Evolutionary conservation across 2,888 invertebrate species (phyloP), one percentile per base, ranked within the genome.

Genomic region (Pristionchus entomophagus): DNA sequence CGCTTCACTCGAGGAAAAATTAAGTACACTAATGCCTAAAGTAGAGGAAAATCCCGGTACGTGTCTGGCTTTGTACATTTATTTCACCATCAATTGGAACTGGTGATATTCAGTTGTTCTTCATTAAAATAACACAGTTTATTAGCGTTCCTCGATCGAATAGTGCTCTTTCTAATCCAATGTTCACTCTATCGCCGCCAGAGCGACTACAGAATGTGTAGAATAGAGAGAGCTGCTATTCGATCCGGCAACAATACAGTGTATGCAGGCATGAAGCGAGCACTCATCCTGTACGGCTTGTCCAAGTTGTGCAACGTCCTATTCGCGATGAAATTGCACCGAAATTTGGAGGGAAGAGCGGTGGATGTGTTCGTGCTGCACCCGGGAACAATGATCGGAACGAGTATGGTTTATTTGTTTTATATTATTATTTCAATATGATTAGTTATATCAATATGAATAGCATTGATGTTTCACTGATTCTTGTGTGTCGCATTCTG

Each of bases 311-410:
- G 92, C 88, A 92, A 92, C 78, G 89, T 92, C 6, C 87, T 92
- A 10, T 91, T 91, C n/a, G 91, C 90, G 0, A 87, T 91, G 84
- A 91, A 91, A 80, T 86, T 92, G 45, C 90, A 91, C 62, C 86
- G 92, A 14, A 89, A 90, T 32, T 88, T 91, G 78, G 84, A 91
- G 22, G 87, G 87, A 56, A 87, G 91, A 59, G 91, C 89, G 10
- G 87, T 92, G 45, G 87, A 88, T 81, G 88, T 88, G 0, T 97
- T 97, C 94, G 97, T 96, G 90, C 94, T 97, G 38, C 97, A 97
- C 94, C 97, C 97, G 0, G 97, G 97, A 0, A 98, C 97, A 94
- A 96, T 98, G 96, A 96, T 98, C 22, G 96, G 95, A 87, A 96
- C 97, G 0, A 95, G 95, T 89, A 38, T 41, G 86, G 81, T 32